Evolutionary conservation across 2,113 vertebrate genomes (phyloP).

Genomic region (Apteryx owenii): DNA sequence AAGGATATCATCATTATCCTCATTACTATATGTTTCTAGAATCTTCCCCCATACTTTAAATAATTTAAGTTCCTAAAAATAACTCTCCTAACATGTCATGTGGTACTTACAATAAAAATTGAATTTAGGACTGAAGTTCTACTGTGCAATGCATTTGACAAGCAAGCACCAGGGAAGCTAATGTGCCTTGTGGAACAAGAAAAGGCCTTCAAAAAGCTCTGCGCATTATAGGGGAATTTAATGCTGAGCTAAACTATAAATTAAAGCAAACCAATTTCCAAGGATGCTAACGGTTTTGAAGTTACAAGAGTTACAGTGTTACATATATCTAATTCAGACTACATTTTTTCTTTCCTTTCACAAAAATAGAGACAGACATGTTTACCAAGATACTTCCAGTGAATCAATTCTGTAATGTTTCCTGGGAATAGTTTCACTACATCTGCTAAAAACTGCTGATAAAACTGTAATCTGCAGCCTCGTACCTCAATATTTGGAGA

Average conservation of each 20-base stretch:
- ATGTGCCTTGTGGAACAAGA: not conserved
- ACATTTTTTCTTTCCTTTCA: not conserved
- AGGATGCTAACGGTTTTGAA: not conserved
- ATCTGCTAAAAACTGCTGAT: not conserved
- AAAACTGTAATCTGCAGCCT: not conserved
- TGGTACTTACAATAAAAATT: conserved; percentile 38
- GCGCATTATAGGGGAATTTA: not conserved
- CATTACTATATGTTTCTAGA: not conserved
- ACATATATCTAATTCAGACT: not conserved
- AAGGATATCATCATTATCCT: not conserved
- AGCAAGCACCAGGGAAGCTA: not conserved
- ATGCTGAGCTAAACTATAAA: not conserved
- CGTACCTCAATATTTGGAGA: not conserved
- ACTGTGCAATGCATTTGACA: not conserved
- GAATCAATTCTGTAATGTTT: not conserved
- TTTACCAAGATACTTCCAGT: not conserved
- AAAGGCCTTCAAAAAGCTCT: not conserved
- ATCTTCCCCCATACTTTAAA: conserved; percentile 30
- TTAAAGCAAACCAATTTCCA: not conserved
- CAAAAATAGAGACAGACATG: not conserved
- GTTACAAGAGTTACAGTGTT: not conserved
- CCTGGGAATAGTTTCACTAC: not conserved
- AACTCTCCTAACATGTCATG: not conserved
- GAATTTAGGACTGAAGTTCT: conserved; percentile 9
- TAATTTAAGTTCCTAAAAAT: conserved; percentile 64